A percentile compares a stretch with the other conserved stretches of the same genome.
Evolutionary conservation across 2,113 vertebrate species (phyloP).

Genomic region (Ciconia maguari): DNA sequence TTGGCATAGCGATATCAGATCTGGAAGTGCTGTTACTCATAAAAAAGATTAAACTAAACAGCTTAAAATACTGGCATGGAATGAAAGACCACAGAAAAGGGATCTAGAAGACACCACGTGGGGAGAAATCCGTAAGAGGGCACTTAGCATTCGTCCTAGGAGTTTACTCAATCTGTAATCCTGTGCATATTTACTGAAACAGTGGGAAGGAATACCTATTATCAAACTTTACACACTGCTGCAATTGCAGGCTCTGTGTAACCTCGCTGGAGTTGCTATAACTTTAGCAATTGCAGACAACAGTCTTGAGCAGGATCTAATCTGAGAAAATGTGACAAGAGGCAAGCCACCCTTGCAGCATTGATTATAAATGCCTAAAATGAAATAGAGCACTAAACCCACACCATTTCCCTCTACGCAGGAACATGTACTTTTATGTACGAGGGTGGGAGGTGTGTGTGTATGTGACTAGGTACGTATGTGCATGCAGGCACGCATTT

Average conservation of each 20-base stretch:
- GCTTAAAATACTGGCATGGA: neutral
- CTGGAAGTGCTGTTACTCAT: neutral
- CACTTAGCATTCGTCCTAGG: neutral
- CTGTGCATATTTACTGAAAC: neutral
- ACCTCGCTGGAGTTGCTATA: neutral
- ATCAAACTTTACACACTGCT: too few relatives aligned
- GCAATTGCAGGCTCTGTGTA: neutral
- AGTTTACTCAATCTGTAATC: neutral
- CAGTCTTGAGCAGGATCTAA: neutral
- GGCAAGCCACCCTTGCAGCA: neutral
- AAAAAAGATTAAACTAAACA: neutral
- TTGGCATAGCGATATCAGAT: neutral
- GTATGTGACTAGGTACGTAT: rapidly evolving
- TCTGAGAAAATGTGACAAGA: neutral
- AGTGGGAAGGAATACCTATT: neutral
- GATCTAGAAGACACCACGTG: neutral
- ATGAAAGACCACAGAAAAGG: neutral
- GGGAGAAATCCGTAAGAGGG: neutral
- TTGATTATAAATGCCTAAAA: neutral
- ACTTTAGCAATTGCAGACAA: neutral
- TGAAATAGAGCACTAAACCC: neutral
- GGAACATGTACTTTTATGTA: neutral
- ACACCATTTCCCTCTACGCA: neutral
- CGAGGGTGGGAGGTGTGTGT: rapidly evolving
- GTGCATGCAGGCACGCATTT: neutral